Evolutionary conservation across 1,140 invertebrate species (phyloP).

Genomic region (Macrobrachium nipponense): DNA sequence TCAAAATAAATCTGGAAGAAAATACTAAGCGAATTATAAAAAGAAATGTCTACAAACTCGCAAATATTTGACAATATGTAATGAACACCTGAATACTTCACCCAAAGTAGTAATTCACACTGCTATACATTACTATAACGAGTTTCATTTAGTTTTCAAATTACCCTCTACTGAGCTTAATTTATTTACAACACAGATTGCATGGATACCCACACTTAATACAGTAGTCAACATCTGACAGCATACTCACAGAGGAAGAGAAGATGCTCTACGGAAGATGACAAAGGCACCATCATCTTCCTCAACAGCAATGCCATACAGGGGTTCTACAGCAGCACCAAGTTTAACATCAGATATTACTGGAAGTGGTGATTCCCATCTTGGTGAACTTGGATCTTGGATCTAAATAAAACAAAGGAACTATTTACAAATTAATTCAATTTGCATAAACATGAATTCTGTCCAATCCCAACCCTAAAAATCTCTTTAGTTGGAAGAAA

Average conservation of each 20-base stretch:
- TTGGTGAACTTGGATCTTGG: not conserved
- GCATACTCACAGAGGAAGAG: slow-evolving; percentile 24
- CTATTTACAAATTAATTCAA: not conserved
- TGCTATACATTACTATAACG: too few relatives aligned
- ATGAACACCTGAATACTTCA: too few relatives aligned
- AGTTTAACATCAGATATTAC: not conserved
- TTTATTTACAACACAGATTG: too few relatives aligned
- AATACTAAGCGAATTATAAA: too few relatives aligned
- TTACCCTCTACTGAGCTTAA: too few relatives aligned
- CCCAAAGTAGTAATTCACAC: too few relatives aligned
- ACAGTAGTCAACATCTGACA: not conserved
- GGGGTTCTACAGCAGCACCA: not conserved
- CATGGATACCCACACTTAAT: too few relatives aligned
- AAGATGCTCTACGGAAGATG: not conserved
- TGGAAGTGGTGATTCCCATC: slow-evolving; percentile 35
- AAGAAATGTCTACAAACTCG: too few relatives aligned
- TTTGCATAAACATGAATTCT: not conserved
- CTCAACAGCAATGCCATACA: slow-evolving; percentile 3
- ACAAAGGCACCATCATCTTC: slow-evolving; percentile 24
- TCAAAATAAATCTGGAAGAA: too few relatives aligned
- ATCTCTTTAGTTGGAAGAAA: too few relatives aligned
- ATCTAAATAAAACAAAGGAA: slow-evolving; percentile 1
- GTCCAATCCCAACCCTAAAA: not conserved
- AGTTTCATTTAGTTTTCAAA: too few relatives aligned
- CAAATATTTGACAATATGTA: too few relatives aligned